A percentile compares a stretch with the other conserved stretches of the same genome.
These are phyloP conservation scores for Atherinomorus stipes DNA, from an alignment of 2,113 vertebrate genomes.

Conservation along the genomic window DNA sequence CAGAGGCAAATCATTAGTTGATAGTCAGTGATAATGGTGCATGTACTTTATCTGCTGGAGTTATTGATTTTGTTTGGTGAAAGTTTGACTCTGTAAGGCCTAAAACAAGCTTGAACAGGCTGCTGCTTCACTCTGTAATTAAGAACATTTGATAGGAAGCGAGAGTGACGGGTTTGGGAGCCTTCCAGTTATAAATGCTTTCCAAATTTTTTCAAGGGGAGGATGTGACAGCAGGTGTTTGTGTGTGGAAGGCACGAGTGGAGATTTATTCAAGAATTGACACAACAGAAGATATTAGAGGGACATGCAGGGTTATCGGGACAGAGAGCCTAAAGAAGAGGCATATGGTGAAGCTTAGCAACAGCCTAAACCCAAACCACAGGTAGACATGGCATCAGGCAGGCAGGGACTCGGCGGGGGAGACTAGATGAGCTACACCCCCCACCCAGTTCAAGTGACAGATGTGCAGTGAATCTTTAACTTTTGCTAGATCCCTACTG, in stretches of 20 bases:
- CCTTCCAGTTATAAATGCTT: constrained; percentile 47
- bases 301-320: constrained; percentile 3
- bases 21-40: constrained; percentile 31
- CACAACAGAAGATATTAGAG: constrained; percentile 7
- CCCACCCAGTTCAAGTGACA: constrained; percentile 69
- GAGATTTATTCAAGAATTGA: constrained; percentile 4
- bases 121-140: constrained; percentile 60
- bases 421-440: constrained; percentile 55
- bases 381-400: constrained; percentile 76
- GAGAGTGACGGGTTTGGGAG: constrained; percentile 41
- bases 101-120: constrained; percentile 63
- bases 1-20: constrained; percentile 17
- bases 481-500: constrained; percentile 74
- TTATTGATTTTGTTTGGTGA: constrained; percentile 57
- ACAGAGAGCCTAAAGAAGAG: constrained; percentile 35
- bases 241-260: neutral
- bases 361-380: constrained; percentile 60
- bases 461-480: constrained; percentile 87
- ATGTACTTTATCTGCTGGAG: constrained; percentile 6
- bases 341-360: constrained; percentile 64
- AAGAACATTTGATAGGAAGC: constrained; percentile 56
- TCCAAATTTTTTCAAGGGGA: constrained; percentile 37
- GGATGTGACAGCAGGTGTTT: constrained; percentile 29
- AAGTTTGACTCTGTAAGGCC: constrained; percentile 37
- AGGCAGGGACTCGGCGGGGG: constrained; percentile 70